Evolutionary conservation across 2,888 invertebrate genomes (phyloP).

Genomic region (Diadegma fenestrale): DNA sequence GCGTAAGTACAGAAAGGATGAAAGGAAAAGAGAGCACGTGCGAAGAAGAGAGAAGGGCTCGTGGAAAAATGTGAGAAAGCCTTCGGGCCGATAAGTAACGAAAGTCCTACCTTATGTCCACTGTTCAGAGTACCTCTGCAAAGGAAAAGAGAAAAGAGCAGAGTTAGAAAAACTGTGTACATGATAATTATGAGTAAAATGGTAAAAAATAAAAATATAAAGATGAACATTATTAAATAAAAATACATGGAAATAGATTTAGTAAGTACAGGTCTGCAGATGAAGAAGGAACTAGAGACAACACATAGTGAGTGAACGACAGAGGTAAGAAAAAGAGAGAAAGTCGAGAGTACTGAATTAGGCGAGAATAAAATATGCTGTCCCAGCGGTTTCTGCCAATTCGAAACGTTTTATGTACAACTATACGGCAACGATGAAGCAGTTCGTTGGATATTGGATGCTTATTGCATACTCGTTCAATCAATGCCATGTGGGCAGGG

Average conservation of each 20-base stretch:
- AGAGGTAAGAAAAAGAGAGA: slow-evolving; percentile 43
- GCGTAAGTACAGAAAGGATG: slow-evolving; percentile 29
- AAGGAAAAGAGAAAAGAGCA: slow-evolving; percentile 83
- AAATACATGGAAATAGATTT: slow-evolving; percentile 15
- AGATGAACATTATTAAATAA: neutral
- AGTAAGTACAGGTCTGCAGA: slow-evolving; percentile 68
- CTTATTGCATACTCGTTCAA: slow-evolving; percentile 45
- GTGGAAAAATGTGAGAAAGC: slow-evolving; percentile 21
- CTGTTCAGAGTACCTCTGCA: slow-evolving; percentile 84
- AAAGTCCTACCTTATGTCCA: slow-evolving; percentile 83
- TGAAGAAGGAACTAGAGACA: slow-evolving; percentile 44
- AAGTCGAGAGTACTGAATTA: slow-evolving; percentile 31
- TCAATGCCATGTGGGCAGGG: slow-evolving; percentile 53
- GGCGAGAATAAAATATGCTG: neutral
- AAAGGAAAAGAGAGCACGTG: slow-evolving; percentile 2
- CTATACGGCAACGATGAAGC: slow-evolving; percentile 39
- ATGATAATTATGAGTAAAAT: slow-evolving; percentile 43
- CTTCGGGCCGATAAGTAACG: slow-evolving; percentile 18
- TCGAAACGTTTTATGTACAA: slow-evolving; percentile 29
- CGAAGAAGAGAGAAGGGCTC: neutral
- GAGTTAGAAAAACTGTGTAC: slow-evolving; percentile 81
- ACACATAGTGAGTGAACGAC: slow-evolving; percentile 34
- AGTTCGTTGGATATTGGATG: slow-evolving; percentile 35
- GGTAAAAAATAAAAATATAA: slow-evolving; percentile 13
- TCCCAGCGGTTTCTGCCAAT: slow-evolving; percentile 44